A percentile compares a stretch with the other conserved stretches of the same genome.
Conservation (phyloP, 2,113 vertebrate species). For the Australoheros scitulus region DNA sequence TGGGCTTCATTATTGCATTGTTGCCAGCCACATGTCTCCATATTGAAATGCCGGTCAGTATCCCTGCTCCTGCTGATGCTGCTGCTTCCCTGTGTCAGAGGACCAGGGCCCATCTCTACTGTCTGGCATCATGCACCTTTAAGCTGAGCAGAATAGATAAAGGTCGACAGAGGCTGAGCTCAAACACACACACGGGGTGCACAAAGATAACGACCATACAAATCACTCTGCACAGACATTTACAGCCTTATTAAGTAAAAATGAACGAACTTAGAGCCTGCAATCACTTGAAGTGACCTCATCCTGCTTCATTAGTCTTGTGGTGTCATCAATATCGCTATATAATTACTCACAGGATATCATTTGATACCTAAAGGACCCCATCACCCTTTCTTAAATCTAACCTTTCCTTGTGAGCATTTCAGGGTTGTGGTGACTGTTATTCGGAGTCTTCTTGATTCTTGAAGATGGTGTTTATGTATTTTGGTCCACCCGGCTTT, state of each 20-base stretch:
- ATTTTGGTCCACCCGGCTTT: not conserved
- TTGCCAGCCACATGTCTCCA: constrained; percentile 33
- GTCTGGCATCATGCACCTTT: constrained; percentile 10
- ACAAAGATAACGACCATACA: not conserved
- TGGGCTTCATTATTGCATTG: constrained; percentile 12
- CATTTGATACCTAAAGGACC: not conserved
- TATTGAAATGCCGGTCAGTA: constrained; percentile 18
- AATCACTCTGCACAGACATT: not conserved
- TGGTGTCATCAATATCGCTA: not conserved
- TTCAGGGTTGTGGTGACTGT: not conserved
- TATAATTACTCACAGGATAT: not conserved
- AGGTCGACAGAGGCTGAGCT: not conserved
- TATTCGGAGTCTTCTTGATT: not conserved
- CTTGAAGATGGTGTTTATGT: not conserved
- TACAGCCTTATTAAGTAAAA: not conserved
- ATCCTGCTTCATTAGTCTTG: not conserved
- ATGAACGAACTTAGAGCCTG: not conserved
- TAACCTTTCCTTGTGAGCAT: not conserved
- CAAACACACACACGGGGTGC: not conserved
- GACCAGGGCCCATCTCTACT: constrained; percentile 1
- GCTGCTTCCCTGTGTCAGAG: not conserved
- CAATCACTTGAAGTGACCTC: constrained; percentile 8
- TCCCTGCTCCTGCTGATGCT: not conserved
- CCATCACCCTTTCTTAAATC: not conserved
- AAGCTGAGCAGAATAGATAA: not conserved